Base-by-base conservation (phyloP, 1,140 invertebrate species). In the Choristoneura fumiferana region DNA sequence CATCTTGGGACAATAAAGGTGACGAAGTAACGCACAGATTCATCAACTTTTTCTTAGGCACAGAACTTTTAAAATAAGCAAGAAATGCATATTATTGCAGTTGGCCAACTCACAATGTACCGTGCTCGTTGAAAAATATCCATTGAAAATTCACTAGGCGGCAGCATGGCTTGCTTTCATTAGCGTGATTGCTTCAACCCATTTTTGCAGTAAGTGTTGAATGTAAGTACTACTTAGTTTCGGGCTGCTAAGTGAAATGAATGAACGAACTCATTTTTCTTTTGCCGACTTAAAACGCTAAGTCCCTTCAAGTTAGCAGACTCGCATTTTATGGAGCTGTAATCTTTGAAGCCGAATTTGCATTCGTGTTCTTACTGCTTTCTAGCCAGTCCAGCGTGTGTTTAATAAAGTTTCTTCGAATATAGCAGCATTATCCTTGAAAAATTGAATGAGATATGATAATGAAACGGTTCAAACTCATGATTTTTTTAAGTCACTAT, bases 141-240 rank as follows among this genome's bases (percentile, higher is more conserved):
- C 14, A 12, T 38, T 58, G 52, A 63, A 58, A 52, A 63, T 63
- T 60, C 49, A 58, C 63, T 13, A 57, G 56, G 45, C 53, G n/a
- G 39, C 37, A 36, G 43, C 59, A 59, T 59, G 56, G 59, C 59
- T 62, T 58, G 59, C 58, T 61, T 65, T 62, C 63, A 65, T 65
- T 65, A 65, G 54, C 56, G 53, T 58, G 57, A 65, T 65, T 65
- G 59, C 53, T 53, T 43, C 56, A 56, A 65, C 34, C 59, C 37
- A 65, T 62, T 65, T 64, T 64, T 61, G 56, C 35, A 58, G 53
- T 54, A 65, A 65, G 63, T 65, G 63, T 60, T 65, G 63, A 58
- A 60, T 58, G 56, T 55, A 43, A 57, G 58, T 37, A 36, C 17
- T 18, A 43, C 35, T 18, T 63, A 29, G 29, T 54, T 58, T 13